Conservation (phyloP, 2,797 vertebrate species). For the Merluccius polli region DNA sequence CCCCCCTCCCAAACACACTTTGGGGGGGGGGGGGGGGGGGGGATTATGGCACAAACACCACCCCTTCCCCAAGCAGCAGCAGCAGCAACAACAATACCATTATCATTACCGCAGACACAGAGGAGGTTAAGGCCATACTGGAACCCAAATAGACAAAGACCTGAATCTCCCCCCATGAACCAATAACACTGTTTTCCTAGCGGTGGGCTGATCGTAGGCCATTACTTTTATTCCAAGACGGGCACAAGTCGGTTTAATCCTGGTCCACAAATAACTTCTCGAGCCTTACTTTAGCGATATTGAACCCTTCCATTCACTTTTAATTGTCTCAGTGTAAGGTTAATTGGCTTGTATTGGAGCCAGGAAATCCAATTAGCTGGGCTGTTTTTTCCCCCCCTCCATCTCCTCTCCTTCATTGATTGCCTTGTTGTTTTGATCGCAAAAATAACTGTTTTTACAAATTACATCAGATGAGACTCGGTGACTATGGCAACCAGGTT, state of each 20-base stretch:
- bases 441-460: conserved; percentile 60
- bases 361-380: conserved; percentile 66
- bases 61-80: too few species aligned
- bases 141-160: background rate
- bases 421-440: conserved; percentile 62
- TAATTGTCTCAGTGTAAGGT: conserved; percentile 73
- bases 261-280: conserved; percentile 55
- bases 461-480: conserved; percentile 40
- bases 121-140: background rate
- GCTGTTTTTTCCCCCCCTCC: conserved; percentile 25
- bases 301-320: conserved; percentile 66
- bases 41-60: background rate
- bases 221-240: conserved; percentile 25
- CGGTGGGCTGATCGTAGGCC: conserved; percentile 11
- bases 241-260: conserved; percentile 50
- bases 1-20: conserved; percentile 7
- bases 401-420: conserved; percentile 59
- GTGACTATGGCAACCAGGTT: conserved; percentile 22
- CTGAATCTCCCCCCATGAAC: background rate
- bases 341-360: conserved; percentile 72
- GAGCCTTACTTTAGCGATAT: conserved; percentile 59
- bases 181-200: background rate
- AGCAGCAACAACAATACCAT: too few species aligned
- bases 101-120: background rate
- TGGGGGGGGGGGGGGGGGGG: conserved; percentile 20